These are phyloP conservation scores for Odontocolon sp. DNA, from an alignment of 2,888 invertebrate genomes.

Conservation along the genomic window DNA sequence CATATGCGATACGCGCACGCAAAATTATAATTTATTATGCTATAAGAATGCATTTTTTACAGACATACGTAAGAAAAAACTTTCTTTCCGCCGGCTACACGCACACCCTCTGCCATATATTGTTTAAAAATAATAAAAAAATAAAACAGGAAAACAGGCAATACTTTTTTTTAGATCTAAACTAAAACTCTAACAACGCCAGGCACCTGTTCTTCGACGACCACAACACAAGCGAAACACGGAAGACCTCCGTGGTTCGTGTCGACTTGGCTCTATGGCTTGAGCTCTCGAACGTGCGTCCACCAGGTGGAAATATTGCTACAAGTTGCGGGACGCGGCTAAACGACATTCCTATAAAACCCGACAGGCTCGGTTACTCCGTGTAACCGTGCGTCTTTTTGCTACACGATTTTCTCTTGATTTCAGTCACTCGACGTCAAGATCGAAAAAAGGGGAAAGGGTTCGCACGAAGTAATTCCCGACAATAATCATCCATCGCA, in stretches of 20 bases:
- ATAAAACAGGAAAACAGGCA: constrained; percentile 1
- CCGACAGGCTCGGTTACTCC: constrained; percentile 50
- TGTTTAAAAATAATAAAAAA: neutral
- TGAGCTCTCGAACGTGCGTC: constrained; percentile 12
- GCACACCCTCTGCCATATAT: too few relatives aligned
- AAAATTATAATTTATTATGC: constrained; percentile 14
- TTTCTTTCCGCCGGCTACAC: neutral
- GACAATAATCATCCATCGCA: constrained; percentile 1
- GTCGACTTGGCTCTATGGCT: constrained; percentile 15
- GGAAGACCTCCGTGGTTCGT: constrained; percentile 29
- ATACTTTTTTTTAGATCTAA: constrained; percentile 13
- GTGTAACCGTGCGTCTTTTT: constrained; percentile 16
- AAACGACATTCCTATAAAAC: constrained; percentile 61
- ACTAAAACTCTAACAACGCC: constrained; percentile 18
- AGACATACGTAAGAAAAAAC: neutral
- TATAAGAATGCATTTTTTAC: neutral
- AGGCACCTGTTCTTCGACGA: constrained; percentile 37
- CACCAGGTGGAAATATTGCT: constrained; percentile 38
- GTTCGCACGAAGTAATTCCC: constrained; percentile 7
- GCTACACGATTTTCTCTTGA: constrained; percentile 41
- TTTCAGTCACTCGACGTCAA: neutral
- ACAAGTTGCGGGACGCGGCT: constrained; percentile 46
- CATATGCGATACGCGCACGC: constrained; percentile 19
- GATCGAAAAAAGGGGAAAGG: constrained; percentile 6
- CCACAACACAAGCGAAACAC: constrained; percentile 42